These are phyloP conservation scores for Chelonoidis abingdonii DNA, from an alignment of 2,113 vertebrate species.

Conservation along the genomic window DNA sequence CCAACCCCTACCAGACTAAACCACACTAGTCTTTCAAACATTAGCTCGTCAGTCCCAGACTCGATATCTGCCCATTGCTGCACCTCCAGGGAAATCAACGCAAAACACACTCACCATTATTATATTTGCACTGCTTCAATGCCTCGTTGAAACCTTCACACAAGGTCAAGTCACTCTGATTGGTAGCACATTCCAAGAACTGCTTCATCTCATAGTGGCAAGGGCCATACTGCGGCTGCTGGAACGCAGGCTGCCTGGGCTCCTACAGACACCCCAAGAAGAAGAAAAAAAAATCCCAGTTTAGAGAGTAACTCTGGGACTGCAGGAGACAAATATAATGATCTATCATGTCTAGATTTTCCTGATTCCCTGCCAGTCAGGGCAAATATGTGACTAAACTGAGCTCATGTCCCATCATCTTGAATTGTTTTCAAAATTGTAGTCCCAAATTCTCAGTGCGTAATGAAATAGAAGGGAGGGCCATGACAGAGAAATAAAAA, in stretches of 20 bases:
- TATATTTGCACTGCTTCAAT: constrained; percentile 93
- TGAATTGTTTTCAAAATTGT: neutral
- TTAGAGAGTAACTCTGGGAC: neutral
- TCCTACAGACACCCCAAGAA: constrained; percentile 71
- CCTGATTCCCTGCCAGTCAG: too few relatives aligned
- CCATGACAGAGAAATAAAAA: neutral
- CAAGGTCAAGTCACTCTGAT: constrained; percentile 87
- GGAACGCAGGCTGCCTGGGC: constrained; percentile 49
- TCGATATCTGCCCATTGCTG: fast-evolving
- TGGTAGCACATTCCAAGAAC: constrained; percentile 93
- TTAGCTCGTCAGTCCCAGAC: neutral
- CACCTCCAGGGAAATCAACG: fast-evolving
- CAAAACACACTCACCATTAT: constrained; percentile 77
- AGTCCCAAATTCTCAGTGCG: neutral
- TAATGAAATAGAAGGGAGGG: neutral
- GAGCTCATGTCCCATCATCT: neutral
- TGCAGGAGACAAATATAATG: neutral
- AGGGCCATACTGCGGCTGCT: constrained; percentile 79
- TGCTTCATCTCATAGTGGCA: constrained; percentile 93
- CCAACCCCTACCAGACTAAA: fast-evolving
- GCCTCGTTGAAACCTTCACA: constrained; percentile 96
- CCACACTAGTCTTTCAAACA: neutral
- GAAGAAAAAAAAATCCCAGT: neutral
- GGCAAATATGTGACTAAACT: too few relatives aligned
- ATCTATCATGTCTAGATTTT: neutral